phyloP scores from a whole-genome alignment of 2,113 vertebrate species.

The Sinocyclocheilus maitianheensis region DNA sequence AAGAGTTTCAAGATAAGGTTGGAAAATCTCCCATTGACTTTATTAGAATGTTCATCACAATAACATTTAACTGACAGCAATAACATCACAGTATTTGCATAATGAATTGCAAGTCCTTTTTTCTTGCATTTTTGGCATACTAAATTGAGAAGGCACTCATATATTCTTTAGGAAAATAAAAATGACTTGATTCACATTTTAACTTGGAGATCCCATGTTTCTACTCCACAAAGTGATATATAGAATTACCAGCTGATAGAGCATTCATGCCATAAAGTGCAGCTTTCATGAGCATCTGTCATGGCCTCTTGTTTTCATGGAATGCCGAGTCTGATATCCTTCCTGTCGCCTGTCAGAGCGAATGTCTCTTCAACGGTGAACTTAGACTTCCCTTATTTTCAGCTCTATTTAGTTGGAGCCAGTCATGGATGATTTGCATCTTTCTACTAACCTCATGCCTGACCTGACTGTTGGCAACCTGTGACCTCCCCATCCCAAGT shows the following conservation, averaged over 20 bases:
- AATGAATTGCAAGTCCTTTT: not conserved
- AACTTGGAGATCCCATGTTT: not conserved
- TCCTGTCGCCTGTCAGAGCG: slow-evolving; percentile 49
- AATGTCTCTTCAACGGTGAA: slow-evolving; percentile 51
- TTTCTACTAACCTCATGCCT: slow-evolving; percentile 47
- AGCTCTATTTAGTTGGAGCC: slow-evolving; percentile 42
- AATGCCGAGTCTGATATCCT: slow-evolving; percentile 46
- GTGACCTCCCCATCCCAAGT: slow-evolving; percentile 43
- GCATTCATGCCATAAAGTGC: not conserved
- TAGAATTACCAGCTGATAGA: no score
- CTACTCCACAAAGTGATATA: no score
- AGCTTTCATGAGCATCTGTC: not conserved
- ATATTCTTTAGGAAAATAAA: not conserved
- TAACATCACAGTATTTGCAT: not conserved
- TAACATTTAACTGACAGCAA: not conserved
- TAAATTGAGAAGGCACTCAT: not conserved
- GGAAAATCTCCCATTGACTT: not conserved
- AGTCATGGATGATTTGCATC: slow-evolving; percentile 47
- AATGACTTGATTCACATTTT: not conserved
- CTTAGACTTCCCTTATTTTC: slow-evolving; percentile 53
- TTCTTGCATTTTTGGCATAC: not conserved
- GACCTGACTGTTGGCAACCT: slow-evolving; percentile 48
- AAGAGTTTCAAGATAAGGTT: not conserved
- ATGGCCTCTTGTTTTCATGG: not conserved
- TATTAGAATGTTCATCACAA: not conserved